Evolutionary conservation across 2,888 invertebrate species (phyloP).

Genomic region (Copidosoma aretas): DNA sequence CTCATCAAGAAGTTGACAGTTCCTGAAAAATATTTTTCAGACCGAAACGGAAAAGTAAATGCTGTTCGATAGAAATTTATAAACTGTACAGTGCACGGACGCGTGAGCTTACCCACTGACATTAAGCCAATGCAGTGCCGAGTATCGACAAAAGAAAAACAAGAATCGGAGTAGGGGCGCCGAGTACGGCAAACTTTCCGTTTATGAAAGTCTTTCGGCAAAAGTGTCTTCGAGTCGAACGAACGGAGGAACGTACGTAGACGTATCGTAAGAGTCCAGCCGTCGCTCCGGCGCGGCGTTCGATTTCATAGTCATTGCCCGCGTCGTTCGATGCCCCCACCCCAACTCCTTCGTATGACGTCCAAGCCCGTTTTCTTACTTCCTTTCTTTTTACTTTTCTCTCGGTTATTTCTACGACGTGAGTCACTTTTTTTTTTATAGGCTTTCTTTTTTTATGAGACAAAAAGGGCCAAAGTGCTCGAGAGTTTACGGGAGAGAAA

Average conservation of each 20-base stretch:
- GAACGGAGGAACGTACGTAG: background rate
- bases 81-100: too few relatives aligned
- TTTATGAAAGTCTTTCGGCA: conserved; percentile 30
- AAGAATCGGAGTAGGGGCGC: background rate
- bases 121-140: background rate
- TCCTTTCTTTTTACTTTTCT: background rate
- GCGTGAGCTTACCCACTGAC: too few relatives aligned
- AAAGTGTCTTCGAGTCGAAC: conserved; percentile 10
- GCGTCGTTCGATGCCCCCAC: conserved; percentile 16
- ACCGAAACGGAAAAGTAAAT: too few relatives aligned
- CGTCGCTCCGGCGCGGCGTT: conserved; percentile 22
- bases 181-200: conserved; percentile 23
- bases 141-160: background rate
- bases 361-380: background rate
- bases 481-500: conserved; percentile 1
- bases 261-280: background rate
- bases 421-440: background rate
- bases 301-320: conserved; percentile 40
- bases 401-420: conserved; percentile 2
- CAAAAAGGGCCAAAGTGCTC: background rate
- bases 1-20: too few relatives aligned
- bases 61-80: too few relatives aligned
- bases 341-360: conserved; percentile 24
- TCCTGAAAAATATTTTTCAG: too few relatives aligned
- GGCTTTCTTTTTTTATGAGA: conserved; percentile 13